Evolutionary conservation across 2,888 invertebrate species (phyloP), one percentile per base, ranked within the genome.

Genomic region (Leistus spinibarbis): DNA sequence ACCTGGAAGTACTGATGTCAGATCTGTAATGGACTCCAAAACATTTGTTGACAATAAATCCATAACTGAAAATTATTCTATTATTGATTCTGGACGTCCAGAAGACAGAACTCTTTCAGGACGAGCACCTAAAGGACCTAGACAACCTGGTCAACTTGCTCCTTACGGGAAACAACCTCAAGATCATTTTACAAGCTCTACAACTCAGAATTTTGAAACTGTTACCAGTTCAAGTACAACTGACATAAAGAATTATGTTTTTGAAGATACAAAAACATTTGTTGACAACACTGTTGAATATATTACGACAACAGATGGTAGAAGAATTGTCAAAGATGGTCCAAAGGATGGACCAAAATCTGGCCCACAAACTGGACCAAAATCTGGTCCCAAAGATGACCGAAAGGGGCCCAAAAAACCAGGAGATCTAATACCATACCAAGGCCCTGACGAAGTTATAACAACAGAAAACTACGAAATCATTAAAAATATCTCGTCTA

Each of bases 281-380:
- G 71, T 81, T 60, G 79, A 82, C 68, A 79, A 81, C 60, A 81
- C 77, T 60, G 79, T 79, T n/a, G 83, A 84, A 76, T 80, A 81
- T 66, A 83, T 81, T 64, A 80, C 80, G 1, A 80, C 75, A 77
- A 7, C 80, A 10, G 66, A 66, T 66, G 66, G n/a, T 17, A 7
- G 66, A 68, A 54, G 78, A 66, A 69, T 64, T 64, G 5, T 66
- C 16, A 54, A 19, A 19, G 64, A 76, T 7, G 57, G 23, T 3
- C 62, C 70, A 63, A 56, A 75, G 20, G 54, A 20, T 23, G 54
- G 54, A 23, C 62, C 68, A 19, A 40, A 7, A 40, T 5, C 40
- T 3, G 76, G 77, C 19, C 76, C 74, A 24, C 62, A 72, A 40
- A 40, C 40, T 40, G 13, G 40, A 0, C 40, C 40, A 40, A 40